These are phyloP conservation scores for Tetanocera ferruginea DNA, from an alignment of 2,888 invertebrate genomes.

Conservation along the genomic window DNA sequence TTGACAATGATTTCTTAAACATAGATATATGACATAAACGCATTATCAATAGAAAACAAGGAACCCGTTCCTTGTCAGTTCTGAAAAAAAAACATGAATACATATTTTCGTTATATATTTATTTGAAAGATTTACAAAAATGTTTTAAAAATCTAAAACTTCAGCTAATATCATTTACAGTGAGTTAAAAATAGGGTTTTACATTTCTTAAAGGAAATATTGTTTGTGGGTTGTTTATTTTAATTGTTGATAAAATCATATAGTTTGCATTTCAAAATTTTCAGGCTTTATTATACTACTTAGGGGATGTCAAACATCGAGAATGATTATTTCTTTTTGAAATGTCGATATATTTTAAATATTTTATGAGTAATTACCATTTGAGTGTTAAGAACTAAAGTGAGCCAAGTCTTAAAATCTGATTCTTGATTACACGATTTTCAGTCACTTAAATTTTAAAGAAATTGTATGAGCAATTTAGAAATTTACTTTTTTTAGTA, in stretches of 20 bases:
- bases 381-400: neutral
- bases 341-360: neutral
- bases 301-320: neutral
- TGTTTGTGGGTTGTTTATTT: neutral
- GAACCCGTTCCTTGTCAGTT: no score
- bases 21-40: no score
- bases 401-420: neutral
- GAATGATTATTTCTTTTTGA: neutral
- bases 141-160: conserved; percentile 5
- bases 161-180: conserved; percentile 10
- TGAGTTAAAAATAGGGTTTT: neutral
- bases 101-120: conserved; percentile 2
- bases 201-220: neutral
- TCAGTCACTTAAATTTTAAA: neutral
- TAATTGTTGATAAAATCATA: neutral
- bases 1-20: no score
- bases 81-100: neutral
- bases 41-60: no score
- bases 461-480: no score
- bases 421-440: neutral
- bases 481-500: no score
- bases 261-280: neutral
- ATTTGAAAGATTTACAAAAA: conserved; percentile 25
- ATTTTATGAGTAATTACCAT: neutral
- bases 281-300: no score